A percentile compares a stretch with the other conserved stretches of the same genome.
Conservation (phyloP, 2,888 invertebrate species). For the Theretra japonica region DNA sequence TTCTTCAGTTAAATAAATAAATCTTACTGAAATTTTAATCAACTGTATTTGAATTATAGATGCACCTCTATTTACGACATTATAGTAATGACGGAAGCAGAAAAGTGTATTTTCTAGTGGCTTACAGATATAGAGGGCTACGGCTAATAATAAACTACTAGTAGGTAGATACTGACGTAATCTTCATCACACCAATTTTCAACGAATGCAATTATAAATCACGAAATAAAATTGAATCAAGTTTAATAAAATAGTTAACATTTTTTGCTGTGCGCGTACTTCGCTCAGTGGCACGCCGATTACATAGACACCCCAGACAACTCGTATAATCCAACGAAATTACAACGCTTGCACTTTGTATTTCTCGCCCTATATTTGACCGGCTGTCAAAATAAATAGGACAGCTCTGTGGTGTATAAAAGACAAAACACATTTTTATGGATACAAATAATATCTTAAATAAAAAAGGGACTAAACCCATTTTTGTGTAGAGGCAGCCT, state of each 20-base stretch:
- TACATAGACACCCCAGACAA: constrained; percentile 37
- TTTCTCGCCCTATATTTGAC: neutral
- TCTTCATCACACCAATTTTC: neutral
- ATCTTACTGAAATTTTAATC: too few relatives aligned
- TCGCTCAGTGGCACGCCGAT: constrained; percentile 45
- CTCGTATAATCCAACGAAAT: constrained; percentile 30
- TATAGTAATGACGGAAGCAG: too few relatives aligned
- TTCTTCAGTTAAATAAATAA: too few relatives aligned
- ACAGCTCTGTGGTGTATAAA: neutral
- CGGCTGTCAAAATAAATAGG: constrained; percentile 2
- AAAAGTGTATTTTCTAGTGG: too few relatives aligned
- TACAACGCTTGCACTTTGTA: constrained; percentile 29
- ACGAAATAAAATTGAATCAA: neutral
- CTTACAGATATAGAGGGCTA: too few relatives aligned
- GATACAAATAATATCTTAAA: too few relatives aligned
- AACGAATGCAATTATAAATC: neutral
- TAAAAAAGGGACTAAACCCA: too few relatives aligned
- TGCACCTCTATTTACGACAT: too few relatives aligned
- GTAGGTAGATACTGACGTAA: too few relatives aligned
- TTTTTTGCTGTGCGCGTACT: constrained; percentile 25
- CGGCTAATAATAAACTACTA: neutral
- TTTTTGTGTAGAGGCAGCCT: too few relatives aligned
- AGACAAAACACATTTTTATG: too few relatives aligned
- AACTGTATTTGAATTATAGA: too few relatives aligned
- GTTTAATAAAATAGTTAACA: neutral